Percentiles rank a stretch among this genome's conserved stretches.
These are phyloP conservation scores for Psettodes erumei DNA, from an alignment of 2,113 vertebrate species.

Conservation along the genomic window DNA sequence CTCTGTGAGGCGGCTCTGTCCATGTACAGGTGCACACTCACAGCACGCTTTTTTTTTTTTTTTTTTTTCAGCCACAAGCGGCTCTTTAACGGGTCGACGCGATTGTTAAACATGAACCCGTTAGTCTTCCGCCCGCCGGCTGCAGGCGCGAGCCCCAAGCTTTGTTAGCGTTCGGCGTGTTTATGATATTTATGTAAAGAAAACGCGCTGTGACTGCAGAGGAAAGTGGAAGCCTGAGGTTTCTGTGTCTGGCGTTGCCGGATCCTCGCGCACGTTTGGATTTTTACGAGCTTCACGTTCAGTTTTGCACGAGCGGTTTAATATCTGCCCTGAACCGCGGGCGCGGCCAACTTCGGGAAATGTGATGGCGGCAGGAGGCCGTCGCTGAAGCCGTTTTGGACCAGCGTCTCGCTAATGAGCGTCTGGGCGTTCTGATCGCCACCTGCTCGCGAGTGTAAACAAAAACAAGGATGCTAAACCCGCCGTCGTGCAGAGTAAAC, in stretches of 20 bases:
- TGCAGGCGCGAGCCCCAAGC: too few species aligned
- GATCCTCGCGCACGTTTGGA: too few species aligned
- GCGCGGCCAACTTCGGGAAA: constrained; percentile 39
- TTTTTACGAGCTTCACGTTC: not conserved
- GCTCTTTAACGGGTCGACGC: not conserved
- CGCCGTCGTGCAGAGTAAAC: too few species aligned
- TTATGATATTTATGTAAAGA: too few species aligned
- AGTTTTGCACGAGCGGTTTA: not conserved
- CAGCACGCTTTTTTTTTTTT: not conserved
- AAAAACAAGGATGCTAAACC: not conserved
- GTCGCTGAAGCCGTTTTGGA: constrained; percentile 49
- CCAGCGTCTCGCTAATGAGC: constrained; percentile 49
- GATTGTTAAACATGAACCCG: not conserved
- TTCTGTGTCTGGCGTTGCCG: too few species aligned
- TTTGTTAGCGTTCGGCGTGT: too few species aligned
- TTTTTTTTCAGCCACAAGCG: not conserved
- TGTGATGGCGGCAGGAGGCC: constrained; percentile 50
- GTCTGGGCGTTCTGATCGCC: constrained; percentile 4
- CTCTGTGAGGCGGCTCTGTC: constrained; percentile 42
- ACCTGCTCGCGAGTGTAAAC: constrained; percentile 23
- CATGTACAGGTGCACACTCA: constrained; percentile 41
- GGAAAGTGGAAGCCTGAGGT: too few species aligned
- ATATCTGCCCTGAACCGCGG: not conserved
- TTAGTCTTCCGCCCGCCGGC: not conserved
- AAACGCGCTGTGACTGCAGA: too few species aligned